Evolutionary conservation across 1,140 invertebrate genomes (phyloP).

Genomic region (Dysdera silvatica): DNA sequence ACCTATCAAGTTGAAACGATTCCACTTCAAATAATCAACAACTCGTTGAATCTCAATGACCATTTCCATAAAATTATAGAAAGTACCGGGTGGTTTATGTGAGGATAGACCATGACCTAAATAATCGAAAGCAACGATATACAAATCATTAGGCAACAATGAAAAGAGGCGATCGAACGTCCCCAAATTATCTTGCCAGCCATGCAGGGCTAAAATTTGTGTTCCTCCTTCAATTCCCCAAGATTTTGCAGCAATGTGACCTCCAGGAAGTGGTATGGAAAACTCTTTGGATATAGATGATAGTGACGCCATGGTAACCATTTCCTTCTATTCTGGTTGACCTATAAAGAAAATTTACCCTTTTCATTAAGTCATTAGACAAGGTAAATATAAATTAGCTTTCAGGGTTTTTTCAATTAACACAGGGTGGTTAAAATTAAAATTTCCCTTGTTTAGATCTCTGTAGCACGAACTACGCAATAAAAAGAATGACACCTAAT

Average conservation of each 20-base stretch:
- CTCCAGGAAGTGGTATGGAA: slow-evolving; percentile 67
- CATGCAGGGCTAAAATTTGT: slow-evolving; percentile 64
- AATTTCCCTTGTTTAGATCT: no score
- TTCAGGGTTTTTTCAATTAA: no score
- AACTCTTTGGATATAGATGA: no score
- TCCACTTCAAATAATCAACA: slow-evolving; percentile 68
- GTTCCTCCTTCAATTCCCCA: slow-evolving; percentile 56
- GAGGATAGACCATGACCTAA: slow-evolving; percentile 69
- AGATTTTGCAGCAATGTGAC: slow-evolving; percentile 60
- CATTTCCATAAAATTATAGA: slow-evolving; percentile 66
- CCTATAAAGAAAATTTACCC: no score
- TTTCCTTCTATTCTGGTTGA: no score
- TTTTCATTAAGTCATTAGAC: no score
- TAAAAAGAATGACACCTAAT: no score
- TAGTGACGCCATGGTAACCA: no score
- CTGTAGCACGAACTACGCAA: no score
- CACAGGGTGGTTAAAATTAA: no score
- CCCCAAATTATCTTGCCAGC: slow-evolving; percentile 80
- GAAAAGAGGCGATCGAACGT: slow-evolving; percentile 72
- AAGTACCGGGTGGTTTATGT: slow-evolving; percentile 61
- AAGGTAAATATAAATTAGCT: no score
- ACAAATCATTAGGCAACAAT: slow-evolving; percentile 45
- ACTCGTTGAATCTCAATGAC: slow-evolving; percentile 60
- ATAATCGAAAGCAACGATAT: slow-evolving; percentile 42
- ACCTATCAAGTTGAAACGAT: slow-evolving; percentile 52